Evolutionary conservation across 2,797 vertebrate species (phyloP), one percentile per base, ranked within the genome.

Genomic region (Gambelia wislizenii): DNA sequence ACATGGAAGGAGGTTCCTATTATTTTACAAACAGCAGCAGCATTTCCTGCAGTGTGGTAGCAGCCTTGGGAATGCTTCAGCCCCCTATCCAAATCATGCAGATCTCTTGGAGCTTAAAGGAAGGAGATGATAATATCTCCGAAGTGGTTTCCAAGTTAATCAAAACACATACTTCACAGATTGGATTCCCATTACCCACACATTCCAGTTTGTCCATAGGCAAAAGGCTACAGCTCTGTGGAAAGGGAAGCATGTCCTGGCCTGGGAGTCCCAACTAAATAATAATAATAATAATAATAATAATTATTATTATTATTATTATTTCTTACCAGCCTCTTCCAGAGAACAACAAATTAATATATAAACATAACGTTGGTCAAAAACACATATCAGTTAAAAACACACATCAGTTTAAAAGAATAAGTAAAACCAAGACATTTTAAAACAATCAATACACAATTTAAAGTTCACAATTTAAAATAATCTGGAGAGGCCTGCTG

Each of bases 251-350:
- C 27, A 54, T 25, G 36, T 44, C 30, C 81, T 75, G 47, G 84
- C 18, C 36, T 84, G 81, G 87, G 74, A 84, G 87, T 69, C 27
- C n/a, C 59, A 78, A 39, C 16, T n/a, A n/a, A n/a, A n/a, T n/a
- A n/a, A n/a, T n/a, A n/a, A n/a, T n/a, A n/a, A n/a, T n/a, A n/a
- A n/a, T n/a, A n/a, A n/a, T n/a, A n/a, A n/a, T n/a, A n/a, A n/a
- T n/a, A n/a, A n/a, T n/a, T n/a, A n/a, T n/a, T n/a, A n/a, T n/a
- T n/a, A n/a, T n/a, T n/a, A n/a, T n/a, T n/a, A n/a, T n/a, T n/a
- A n/a, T n/a, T n/a, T n/a, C n/a, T n/a, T n/a, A n/a, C n/a, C n/a
- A n/a, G n/a, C n/a, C n/a, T n/a, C n/a, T n/a, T n/a, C n/a, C n/a
- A n/a, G n/a, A n/a, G n/a, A n/a, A n/a, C n/a, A n/a, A n/a, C n/a